A percentile compares a stretch with the other conserved stretches of the same genome.
phyloP scores from a whole-genome alignment of 2,888 invertebrate species.

The Blastobasis adustella region DNA sequence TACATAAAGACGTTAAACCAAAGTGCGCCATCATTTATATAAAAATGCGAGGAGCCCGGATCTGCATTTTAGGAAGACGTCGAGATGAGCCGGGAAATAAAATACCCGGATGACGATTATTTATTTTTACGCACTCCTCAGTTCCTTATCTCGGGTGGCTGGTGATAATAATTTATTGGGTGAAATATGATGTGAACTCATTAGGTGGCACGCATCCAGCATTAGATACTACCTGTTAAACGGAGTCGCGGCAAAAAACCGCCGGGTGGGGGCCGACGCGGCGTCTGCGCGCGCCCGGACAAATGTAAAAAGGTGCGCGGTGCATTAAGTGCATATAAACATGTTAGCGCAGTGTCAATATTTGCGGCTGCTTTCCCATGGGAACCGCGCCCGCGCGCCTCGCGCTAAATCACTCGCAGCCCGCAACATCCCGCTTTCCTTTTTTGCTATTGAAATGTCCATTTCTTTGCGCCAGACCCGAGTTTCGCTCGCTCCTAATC shows the following conservation, averaged over 20 bases:
- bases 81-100: no score
- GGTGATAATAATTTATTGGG: no score
- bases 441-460: constrained; percentile 70
- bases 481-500: constrained; percentile 35
- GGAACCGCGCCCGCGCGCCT: constrained; percentile 45
- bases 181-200: no score
- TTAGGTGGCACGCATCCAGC: constrained; percentile 4
- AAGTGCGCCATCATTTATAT: no score
- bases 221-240: constrained; percentile 64
- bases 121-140: no score
- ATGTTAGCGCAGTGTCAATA: constrained; percentile 72
- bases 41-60: no score
- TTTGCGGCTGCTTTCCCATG: constrained; percentile 70
- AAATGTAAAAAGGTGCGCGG: constrained; percentile 70
- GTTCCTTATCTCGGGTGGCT: no score
- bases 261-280: constrained; percentile 59
- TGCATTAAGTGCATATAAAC: constrained; percentile 75
- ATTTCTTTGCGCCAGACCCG: constrained; percentile 36
- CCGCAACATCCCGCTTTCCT: constrained; percentile 37
- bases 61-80: no score
- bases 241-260: constrained; percentile 64
- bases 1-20: constrained; percentile 1
- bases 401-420: constrained; percentile 61
- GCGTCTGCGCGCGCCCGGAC: constrained; percentile 64
- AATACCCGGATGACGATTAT: no score